Base-by-base conservation (phyloP, 1,140 invertebrate species). In the Physella acuta region DNA sequence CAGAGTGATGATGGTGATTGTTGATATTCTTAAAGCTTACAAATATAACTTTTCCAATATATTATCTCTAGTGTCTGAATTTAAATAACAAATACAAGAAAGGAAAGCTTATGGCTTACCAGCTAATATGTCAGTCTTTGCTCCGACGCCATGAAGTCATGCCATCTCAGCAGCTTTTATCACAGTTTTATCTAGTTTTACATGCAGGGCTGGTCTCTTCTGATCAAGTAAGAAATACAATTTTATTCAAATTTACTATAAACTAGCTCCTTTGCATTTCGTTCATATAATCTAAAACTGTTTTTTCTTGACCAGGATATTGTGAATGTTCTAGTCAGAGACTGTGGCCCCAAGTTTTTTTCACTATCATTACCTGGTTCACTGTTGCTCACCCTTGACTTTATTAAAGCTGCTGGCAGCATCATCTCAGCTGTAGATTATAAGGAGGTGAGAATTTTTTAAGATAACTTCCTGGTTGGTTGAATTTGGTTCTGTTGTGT, bases 351-450 rank as follows among this genome's bases (percentile, higher is more conserved):
- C 4, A 88, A 91, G 68, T 92, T 96, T 80, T 90, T 98, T 68
- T 94, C 93, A 49, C 84, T 94, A 14, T 91, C 94, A 74, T 85
- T 98, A 17, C 93, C 94, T 34, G 95, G 95, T 5, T 93, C 92
- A 73, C 92, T 94, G 8, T 86, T 97, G 60, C 86, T 98, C 1
- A 85, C 95, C 14, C 84, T 95, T 30, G 94, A 98, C 86, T 92
- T 97, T 75, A 91, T 98, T 51, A 91, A 94, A 81, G 94, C 94
- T 16, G 92, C 93, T 73, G 93, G 94, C 74, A 90, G 92, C 5
- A 90, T 98, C 73, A 87, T 97, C 39, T 92, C 91, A 73, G 92
- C 90, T 36, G 88, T 90, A 14, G 94, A 97, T 82, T 88, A 93
- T 44, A 90, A 91, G 84, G 87, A 87, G 80, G 90, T 91, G 16